phyloP scores from a whole-genome alignment of 2,888 invertebrate species.

The Rotaria magnacalcarata region DNA sequence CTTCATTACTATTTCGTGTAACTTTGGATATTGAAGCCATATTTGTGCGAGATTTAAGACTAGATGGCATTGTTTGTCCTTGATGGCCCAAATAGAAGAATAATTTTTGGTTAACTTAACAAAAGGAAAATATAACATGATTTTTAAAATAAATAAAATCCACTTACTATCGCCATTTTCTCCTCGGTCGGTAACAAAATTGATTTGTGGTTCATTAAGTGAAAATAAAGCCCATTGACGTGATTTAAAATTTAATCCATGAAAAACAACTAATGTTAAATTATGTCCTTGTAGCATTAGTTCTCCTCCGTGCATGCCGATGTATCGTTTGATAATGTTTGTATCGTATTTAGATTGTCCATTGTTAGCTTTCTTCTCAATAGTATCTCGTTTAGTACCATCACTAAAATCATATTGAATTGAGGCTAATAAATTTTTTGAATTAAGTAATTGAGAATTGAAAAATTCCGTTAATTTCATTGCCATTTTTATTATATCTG shows the following conservation, averaged over 20 bases:
- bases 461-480: conserved; percentile 94
- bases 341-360: not conserved
- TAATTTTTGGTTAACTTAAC: conserved; percentile 38
- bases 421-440: conserved; percentile 67
- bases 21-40: conserved; percentile 45
- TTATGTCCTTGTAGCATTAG: conserved; percentile 69
- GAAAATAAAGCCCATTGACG: conserved; percentile 94
- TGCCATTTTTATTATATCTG: conserved; percentile 91
- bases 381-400: conserved; percentile 27
- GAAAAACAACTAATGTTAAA: conserved; percentile 89
- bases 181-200: conserved; percentile 74
- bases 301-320: conserved; percentile 71
- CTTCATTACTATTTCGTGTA: conserved; percentile 26
- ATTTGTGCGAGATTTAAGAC: conserved; percentile 22
- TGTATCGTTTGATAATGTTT: conserved; percentile 24
- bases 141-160: not conserved
- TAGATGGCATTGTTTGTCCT: conserved; percentile 13
- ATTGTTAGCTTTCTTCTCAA: not conserved
- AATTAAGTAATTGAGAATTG: conserved; percentile 90
- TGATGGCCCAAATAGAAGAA: conserved; percentile 39
- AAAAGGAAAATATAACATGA: not conserved
- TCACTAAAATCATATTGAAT: conserved; percentile 42
- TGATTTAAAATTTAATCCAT: conserved; percentile 89
- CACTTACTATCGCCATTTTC: not conserved
- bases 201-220: conserved; percentile 82